A percentile compares a stretch with the other conserved stretches of the same genome.
phyloP scores from a whole-genome alignment of 2,888 invertebrate species.

The Dendrolimus houi region DNA sequence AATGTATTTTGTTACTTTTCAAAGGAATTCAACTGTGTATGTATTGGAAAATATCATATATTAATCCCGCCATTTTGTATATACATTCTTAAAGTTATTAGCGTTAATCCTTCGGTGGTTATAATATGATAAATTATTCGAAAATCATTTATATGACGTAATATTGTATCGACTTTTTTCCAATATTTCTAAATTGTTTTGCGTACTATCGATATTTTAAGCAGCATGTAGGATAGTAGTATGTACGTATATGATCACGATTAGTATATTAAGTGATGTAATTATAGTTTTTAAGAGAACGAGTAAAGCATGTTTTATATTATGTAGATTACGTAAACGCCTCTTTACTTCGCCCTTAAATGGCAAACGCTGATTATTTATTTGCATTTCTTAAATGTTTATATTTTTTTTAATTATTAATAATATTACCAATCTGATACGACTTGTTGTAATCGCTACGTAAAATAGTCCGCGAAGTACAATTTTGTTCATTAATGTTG shows the following conservation, averaged over 20 bases:
- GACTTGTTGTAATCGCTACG: slow-evolving; percentile 61
- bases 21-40: not conserved
- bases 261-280: slow-evolving; percentile 56
- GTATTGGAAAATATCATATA: slow-evolving; percentile 13
- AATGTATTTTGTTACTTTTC: too few species aligned
- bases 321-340: slow-evolving; percentile 66
- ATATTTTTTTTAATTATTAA: slow-evolving; percentile 38
- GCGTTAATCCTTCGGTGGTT: slow-evolving; percentile 15
- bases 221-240: slow-evolving; percentile 56
- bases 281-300: slow-evolving; percentile 61
- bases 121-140: slow-evolving; percentile 18
- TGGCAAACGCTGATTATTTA: slow-evolving; percentile 71
- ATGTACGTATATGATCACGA: slow-evolving; percentile 57
- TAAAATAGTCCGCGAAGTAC: slow-evolving; percentile 35
- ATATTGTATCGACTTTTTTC: slow-evolving; percentile 9
- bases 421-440: slow-evolving; percentile 47
- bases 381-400: slow-evolving; percentile 72
- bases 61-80: slow-evolving; percentile 26
- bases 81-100: slow-evolving; percentile 13
- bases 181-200: slow-evolving; percentile 17
- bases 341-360: slow-evolving; percentile 55
- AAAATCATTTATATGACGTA: slow-evolving; percentile 16
- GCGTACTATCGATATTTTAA: slow-evolving; percentile 32
- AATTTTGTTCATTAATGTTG: slow-evolving; percentile 13
- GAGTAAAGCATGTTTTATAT: slow-evolving; percentile 73